These are phyloP conservation scores for Drosophila lacicola DNA, from an alignment of 2,888 invertebrate genomes.

Conservation along the genomic window DNA sequence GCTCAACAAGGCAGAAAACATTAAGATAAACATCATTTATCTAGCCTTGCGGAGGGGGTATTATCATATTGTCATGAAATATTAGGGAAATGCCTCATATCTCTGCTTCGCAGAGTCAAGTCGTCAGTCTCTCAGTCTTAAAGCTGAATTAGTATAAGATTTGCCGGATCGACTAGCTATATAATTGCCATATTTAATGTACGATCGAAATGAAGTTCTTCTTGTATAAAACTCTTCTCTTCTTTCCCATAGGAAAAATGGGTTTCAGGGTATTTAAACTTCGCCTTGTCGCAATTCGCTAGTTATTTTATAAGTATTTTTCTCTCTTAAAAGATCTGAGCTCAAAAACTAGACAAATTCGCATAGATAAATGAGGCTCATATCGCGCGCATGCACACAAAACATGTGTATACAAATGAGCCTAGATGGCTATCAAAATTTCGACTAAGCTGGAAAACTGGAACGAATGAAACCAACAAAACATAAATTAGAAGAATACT, in stretches of 20 bases:
- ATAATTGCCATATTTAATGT: no score
- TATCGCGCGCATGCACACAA: background rate
- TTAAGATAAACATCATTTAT: constrained; percentile 5
- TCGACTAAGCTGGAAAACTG: background rate
- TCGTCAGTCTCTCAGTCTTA: no score
- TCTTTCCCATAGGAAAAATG: no score
- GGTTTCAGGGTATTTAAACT: background rate
- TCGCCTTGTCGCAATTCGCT: background rate
- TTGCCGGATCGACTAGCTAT: no score
- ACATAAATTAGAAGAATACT: background rate
- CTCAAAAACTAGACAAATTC: constrained; percentile 2
- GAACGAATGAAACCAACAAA: background rate
- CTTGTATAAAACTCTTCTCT: no score
- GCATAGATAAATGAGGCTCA: constrained; percentile 1
- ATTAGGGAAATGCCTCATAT: no score
- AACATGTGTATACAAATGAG: constrained; percentile 1
- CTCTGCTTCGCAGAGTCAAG: no score
- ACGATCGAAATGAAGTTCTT: no score
- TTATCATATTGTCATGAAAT: no score
- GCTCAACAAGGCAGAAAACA: constrained; percentile 1
- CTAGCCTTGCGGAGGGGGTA: background rate
- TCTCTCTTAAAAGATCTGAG: background rate
- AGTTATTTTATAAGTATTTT: no score
- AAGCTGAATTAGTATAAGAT: no score
- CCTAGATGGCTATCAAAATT: background rate